Evolutionary conservation across 2,888 invertebrate genomes (phyloP), one percentile per base, ranked within the genome.

Genomic region (Agrypnus murinus): DNA sequence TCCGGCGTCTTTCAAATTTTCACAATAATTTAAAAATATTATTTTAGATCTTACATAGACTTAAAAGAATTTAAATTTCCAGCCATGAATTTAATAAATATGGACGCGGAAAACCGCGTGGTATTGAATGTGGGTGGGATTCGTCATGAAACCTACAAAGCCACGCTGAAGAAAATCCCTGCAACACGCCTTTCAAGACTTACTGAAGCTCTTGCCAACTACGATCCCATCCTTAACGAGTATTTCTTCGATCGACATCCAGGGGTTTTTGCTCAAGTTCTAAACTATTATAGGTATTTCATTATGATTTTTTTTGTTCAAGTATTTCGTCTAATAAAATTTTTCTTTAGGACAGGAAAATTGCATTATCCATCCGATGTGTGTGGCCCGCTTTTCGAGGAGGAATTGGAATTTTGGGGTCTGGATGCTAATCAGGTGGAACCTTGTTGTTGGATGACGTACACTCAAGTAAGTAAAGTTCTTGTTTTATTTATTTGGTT

Each of bases 391-490:
- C 90, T 99, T 75, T 99, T 99, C 86, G 99, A 99, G 85, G 99
- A 99, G 84, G 99, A 99, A 86, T 90, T 99, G 78, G 99, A 99
- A 87, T 99, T 98, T 86, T 99, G 99, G 99, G 99, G 99, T 10
- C 90, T 99, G 78, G 99, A 99, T 85, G 96, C 99, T 38, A 99
- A 99, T 88, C 99, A 99, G 88, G 98, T 99, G 81, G 98, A 99
- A 85, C 99, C 99, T 4, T 99, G 99, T 87, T 99, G 99, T 87
- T 99, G 99, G 99, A 99, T 99, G 98, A 99, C 99, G 7, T 99
- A 99, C 81, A 95, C 96, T 71, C 92, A 94, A 94, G 95, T 95
- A 84, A 17, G 34, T 8, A 5, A 50, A 9, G n/a, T 7, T 36
- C 36, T 9, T 36, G 36, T 8, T 36, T 36, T 36, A 8, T 36